These are phyloP conservation scores for Brachionus angularis DNA, from an alignment of 1,140 invertebrate genomes.

Conservation along the genomic window DNA sequence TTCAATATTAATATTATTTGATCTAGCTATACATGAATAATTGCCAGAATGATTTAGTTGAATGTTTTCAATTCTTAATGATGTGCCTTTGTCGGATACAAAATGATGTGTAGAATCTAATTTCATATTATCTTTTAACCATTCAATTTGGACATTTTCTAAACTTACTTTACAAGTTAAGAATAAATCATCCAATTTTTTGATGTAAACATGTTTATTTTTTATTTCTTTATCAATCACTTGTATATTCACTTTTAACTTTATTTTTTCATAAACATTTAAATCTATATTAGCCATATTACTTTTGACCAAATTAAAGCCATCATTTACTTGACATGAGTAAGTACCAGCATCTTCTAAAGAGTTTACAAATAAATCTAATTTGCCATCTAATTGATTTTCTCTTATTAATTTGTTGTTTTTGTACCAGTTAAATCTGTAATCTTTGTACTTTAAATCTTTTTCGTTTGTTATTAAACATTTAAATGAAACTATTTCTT, in stretches of 20 bases:
- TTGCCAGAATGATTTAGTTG: neutral
- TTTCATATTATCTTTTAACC: neutral
- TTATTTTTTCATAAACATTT: slow-evolving; percentile 7
- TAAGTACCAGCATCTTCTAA: neutral
- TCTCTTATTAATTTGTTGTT: neutral
- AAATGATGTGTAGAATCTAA: neutral
- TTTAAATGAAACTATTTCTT: neutral
- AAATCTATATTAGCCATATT: neutral
- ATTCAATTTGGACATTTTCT: neutral
- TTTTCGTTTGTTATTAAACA: neutral
- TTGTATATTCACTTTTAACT: slow-evolving; percentile 13
- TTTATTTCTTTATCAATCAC: neutral
- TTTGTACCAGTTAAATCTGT: slow-evolving; percentile 12
- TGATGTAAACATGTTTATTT: too few relatives aligned
- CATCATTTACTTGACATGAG: slow-evolving; percentile 16
- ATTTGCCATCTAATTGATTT: neutral
- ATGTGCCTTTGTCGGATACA: neutral
- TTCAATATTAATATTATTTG: neutral
- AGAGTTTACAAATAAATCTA: neutral
- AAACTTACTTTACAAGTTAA: neutral
- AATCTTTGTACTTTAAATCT: neutral
- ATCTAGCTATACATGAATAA: neutral
- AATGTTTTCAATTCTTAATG: neutral
- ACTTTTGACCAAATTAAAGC: neutral
- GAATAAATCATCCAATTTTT: neutral